A percentile compares a stretch with the other conserved stretches of the same genome.
phyloP scores from a whole-genome alignment of 2,888 invertebrate genomes.

The Bellardia bayeri region DNA sequence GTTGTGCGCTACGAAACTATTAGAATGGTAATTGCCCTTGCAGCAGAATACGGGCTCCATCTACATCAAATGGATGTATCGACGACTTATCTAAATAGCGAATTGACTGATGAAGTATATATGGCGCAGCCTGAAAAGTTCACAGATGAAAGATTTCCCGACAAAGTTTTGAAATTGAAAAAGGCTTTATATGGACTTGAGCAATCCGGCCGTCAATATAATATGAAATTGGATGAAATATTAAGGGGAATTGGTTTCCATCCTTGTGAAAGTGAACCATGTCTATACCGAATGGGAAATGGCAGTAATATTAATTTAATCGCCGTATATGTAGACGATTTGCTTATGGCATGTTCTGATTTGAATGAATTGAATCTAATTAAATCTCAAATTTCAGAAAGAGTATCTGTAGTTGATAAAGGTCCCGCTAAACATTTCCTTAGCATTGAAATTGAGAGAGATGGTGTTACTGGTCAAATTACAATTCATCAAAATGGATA shows the following conservation, averaged over 20 bases:
- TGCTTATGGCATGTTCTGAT: too few relatives aligned
- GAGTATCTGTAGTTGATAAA: slow-evolving; percentile 64
- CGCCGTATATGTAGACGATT: slow-evolving; percentile 71
- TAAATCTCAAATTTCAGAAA: slow-evolving; percentile 61
- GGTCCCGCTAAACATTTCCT: slow-evolving; percentile 67
- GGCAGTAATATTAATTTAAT: slow-evolving; percentile 62
- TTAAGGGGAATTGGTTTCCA: slow-evolving; percentile 66
- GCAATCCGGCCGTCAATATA: slow-evolving; percentile 73
- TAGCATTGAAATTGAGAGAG: slow-evolving; percentile 67
- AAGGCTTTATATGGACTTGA: slow-evolving; percentile 74
- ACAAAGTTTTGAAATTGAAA: slow-evolving; percentile 58
- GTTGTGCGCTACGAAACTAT: slow-evolving; percentile 71
- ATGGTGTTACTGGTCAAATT: slow-evolving; percentile 68
- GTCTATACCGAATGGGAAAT: slow-evolving; percentile 57
- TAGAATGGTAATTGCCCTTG: slow-evolving; percentile 69
- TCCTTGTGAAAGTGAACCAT: slow-evolving; percentile 68
- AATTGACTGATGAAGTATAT: slow-evolving; percentile 64
- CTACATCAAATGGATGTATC: slow-evolving; percentile 73
- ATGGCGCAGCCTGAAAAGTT: slow-evolving; percentile 65
- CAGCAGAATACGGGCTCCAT: slow-evolving; percentile 67
- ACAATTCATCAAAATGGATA: slow-evolving; percentile 66
- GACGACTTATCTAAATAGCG: slow-evolving; percentile 17
- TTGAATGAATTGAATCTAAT: slow-evolving; percentile 57
- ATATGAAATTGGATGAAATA: slow-evolving; percentile 62
- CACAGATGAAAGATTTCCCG: slow-evolving; percentile 29